Evolutionary conservation across 1,140 invertebrate species (phyloP).

Genomic region (Drosophila nikananu): DNA sequence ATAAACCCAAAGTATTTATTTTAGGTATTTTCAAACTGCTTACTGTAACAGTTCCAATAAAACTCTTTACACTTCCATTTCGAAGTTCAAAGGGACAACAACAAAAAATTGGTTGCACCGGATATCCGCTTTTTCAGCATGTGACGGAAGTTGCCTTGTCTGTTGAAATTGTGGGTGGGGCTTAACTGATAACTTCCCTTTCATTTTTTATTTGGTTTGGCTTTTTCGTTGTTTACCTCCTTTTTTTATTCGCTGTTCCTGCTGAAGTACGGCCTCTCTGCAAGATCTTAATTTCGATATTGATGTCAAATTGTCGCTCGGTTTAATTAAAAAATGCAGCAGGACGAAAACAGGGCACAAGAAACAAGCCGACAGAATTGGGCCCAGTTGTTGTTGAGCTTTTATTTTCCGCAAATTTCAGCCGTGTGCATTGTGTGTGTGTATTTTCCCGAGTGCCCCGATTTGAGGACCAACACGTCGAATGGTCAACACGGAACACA

Average conservation of each 20-base stretch:
- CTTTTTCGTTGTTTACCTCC: conserved; percentile 26
- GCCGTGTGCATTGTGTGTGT: conserved; percentile 17
- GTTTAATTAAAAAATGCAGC: conserved; percentile 78
- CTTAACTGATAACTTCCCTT: conserved; percentile 42
- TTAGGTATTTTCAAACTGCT: too few species aligned
- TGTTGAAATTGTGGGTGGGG: conserved; percentile 12
- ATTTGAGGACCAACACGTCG: conserved; percentile 58
- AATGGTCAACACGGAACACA: not conserved
- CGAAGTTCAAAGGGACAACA: not conserved
- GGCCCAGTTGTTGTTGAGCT: conserved; percentile 8
- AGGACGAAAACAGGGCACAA: conserved; percentile 8
- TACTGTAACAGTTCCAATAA: too few species aligned
- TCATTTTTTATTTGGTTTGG: conserved; percentile 32
- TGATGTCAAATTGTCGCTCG: conserved; percentile 80
- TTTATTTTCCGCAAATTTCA: conserved; percentile 33
- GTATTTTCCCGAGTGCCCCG: conserved; percentile 21
- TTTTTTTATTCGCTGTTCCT: conserved; percentile 2
- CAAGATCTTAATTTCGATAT: conserved; percentile 83
- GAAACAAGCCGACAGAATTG: conserved; percentile 18
- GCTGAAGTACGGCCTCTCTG: conserved; percentile 40
- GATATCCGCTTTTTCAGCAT: conserved; percentile 67
- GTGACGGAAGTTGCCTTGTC: conserved; percentile 55
- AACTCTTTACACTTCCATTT: not conserved
- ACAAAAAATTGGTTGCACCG: conserved; percentile 58
- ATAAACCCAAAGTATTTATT: too few species aligned